Evolutionary conservation across 2,797 vertebrate species (phyloP).

Genomic region (Rhyacichthys aspro): DNA sequence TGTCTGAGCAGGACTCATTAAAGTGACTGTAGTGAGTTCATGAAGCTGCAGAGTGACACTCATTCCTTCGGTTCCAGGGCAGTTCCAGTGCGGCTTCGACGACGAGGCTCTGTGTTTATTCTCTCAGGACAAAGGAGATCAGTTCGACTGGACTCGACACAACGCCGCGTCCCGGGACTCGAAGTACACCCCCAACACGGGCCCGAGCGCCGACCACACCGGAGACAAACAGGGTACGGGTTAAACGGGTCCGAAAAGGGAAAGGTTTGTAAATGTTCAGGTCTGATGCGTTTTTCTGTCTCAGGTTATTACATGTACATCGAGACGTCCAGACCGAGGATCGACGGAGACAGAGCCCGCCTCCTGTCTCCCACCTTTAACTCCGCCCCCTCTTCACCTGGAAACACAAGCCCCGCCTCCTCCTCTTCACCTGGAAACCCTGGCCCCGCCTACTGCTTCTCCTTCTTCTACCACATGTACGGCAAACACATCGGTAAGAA

Average conservation of each 20-base stretch:
- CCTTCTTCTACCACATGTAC: conserved; percentile 82
- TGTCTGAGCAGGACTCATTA: no score
- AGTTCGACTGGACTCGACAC: conserved; percentile 96
- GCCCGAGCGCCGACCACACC: conserved; percentile 87
- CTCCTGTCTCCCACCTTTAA: conserved; percentile 92
- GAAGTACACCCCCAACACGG: conserved; percentile 94
- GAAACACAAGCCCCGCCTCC: conserved; percentile 85
- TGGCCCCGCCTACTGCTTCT: conserved; percentile 86
- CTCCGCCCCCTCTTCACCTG: conserved; percentile 83
- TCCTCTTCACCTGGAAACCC: conserved; percentile 79
- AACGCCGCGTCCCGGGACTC: conserved; percentile 91
- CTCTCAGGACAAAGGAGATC: conserved; percentile 91
- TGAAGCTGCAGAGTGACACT: no score
- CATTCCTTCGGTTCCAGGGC: conserved; percentile 75
- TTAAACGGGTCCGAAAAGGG: no score
- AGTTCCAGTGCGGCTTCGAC: conserved; percentile 96
- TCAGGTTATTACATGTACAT: conserved; percentile 98
- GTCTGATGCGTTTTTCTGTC: no score
- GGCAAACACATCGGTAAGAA: conserved; percentile 91
- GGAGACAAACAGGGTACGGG: conserved; percentile 96
- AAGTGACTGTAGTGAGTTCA: no score
- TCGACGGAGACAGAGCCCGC: conserved; percentile 90
- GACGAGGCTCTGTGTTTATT: conserved; percentile 94
- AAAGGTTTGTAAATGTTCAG: neutral
- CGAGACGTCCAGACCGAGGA: conserved; percentile 89